Conservation (phyloP, 2,113 vertebrate species). For the Atherinomorus stipes region DNA sequence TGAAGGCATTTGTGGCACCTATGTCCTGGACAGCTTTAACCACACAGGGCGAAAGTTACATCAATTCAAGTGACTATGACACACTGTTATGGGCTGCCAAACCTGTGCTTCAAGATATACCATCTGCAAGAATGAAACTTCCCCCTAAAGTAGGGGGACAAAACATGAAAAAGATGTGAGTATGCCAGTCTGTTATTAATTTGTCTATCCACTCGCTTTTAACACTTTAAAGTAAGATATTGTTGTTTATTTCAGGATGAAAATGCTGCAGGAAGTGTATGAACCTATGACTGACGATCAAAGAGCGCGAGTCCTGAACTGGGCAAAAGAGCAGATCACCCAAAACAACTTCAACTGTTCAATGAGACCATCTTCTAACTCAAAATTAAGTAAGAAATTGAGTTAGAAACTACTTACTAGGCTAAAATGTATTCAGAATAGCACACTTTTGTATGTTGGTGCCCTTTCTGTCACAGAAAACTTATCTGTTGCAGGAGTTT, state of each 20-base stretch:
- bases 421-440: too few species aligned
- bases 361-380: neutral
- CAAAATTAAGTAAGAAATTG: constrained; percentile 31
- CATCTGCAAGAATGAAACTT: constrained; percentile 26
- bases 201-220: neutral
- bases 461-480: neutral
- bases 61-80: constrained; percentile 50
- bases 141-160: neutral
- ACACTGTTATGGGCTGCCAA: constrained; percentile 60
- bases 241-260: constrained; percentile 63
- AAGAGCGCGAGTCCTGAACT: constrained; percentile 50
- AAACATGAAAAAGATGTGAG: constrained; percentile 67
- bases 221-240: neutral
- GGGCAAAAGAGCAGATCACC: constrained; percentile 68
- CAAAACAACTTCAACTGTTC: constrained; percentile 65
- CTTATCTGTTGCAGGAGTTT: neutral
- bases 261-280: constrained; percentile 53
- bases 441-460: too few species aligned
- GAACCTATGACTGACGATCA: constrained; percentile 45
- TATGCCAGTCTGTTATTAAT: neutral
- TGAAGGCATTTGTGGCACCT: constrained; percentile 65
- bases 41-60: constrained; percentile 8
- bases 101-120: constrained; percentile 37
- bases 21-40: constrained; percentile 63
- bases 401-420: neutral